A percentile compares a stretch with the other conserved stretches of the same genome.
phyloP scores from a whole-genome alignment of 2,797 vertebrate genomes.

The Enteromius trimaculatus region DNA sequence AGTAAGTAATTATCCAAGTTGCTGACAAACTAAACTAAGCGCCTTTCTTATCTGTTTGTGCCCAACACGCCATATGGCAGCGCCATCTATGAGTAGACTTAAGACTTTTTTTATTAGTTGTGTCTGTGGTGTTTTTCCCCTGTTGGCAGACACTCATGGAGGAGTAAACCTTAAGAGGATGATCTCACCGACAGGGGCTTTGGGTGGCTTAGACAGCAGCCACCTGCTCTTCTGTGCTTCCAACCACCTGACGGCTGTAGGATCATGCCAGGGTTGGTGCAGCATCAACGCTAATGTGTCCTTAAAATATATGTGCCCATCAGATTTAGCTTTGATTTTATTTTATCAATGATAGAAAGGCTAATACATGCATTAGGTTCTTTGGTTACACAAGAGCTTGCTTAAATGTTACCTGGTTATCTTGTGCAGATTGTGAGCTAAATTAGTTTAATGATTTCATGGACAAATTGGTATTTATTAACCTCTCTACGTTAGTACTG shows the following conservation, averaged over 20 bases:
- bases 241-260: slow-evolving; percentile 24
- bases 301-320: too few relatives aligned
- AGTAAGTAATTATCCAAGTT: slow-evolving; percentile 43
- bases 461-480: slow-evolving; percentile 1
- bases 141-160: slow-evolving; percentile 59
- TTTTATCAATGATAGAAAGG: neutral
- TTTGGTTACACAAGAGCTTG: neutral
- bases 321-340: too few relatives aligned
- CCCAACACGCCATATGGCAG: slow-evolving; percentile 67
- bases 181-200: slow-evolving; percentile 71
- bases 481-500: neutral
- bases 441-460: neutral
- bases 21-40: slow-evolving; percentile 43
- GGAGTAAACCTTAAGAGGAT: slow-evolving; percentile 69
- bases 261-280: neutral
- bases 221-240: slow-evolving; percentile 68
- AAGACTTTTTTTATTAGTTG: slow-evolving; percentile 66
- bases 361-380: neutral
- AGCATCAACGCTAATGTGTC: neutral
- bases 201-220: slow-evolving; percentile 71
- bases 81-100: slow-evolving; percentile 46
- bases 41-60: slow-evolving; percentile 47
- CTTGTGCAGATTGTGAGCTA: neutral
- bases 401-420: neutral
- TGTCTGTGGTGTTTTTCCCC: slow-evolving; percentile 52